Conservation (phyloP, 2,113 vertebrate genomes). For the human (Homo sapiens) region GRCh38 chr7:120625501-120626000, state of each 20-base stretch:
- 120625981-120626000: background rate
- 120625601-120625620: background rate
- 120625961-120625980: background rate
- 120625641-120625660: constrained; percentile 12
- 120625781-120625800: background rate
- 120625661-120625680: background rate
- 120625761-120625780: background rate
- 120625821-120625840: background rate
- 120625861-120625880: background rate
- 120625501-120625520: background rate
- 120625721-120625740: constrained; percentile 18
- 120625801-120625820: background rate
- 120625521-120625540: background rate
- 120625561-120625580: background rate
- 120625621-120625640: background rate
- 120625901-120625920: background rate
- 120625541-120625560: background rate
- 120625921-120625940: background rate
- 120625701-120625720: constrained; percentile 21
- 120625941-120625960: background rate
- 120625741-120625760: background rate
- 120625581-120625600: background rate
- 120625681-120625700: background rate
- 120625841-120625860: background rate
- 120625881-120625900: constrained; percentile 8